These are phyloP conservation scores for Xerus inauris DNA, from an alignment of 2,113 vertebrate genomes.

Conservation along the genomic window DNA sequence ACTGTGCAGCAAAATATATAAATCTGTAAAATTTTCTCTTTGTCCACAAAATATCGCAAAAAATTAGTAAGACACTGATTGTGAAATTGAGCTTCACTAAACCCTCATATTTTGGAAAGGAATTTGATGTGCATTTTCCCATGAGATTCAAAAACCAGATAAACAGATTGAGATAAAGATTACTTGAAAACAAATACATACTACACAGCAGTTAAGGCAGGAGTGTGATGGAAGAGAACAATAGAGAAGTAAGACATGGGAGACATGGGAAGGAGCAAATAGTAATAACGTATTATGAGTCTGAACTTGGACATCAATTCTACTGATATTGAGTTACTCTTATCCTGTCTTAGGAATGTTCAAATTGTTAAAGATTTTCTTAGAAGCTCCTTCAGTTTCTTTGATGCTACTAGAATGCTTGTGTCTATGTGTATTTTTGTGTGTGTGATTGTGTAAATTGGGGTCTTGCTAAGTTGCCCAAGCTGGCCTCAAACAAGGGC, in stretches of 20 bases:
- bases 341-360: constrained; percentile 34
- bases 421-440: not conserved
- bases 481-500: not conserved
- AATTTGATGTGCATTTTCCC: constrained; percentile 73
- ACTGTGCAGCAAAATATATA: constrained; percentile 86
- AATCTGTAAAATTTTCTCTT: constrained; percentile 82
- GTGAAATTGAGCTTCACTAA: constrained; percentile 78
- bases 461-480: not conserved
- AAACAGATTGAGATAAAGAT: constrained; percentile 72
- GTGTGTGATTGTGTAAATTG: not conserved
- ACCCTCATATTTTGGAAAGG: constrained; percentile 74
- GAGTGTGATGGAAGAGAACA: constrained; percentile 73
- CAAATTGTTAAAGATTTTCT: not conserved
- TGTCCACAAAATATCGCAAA: constrained; percentile 84
- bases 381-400: not conserved
- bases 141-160: constrained; percentile 78
- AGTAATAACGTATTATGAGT: constrained; percentile 50
- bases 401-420: constrained; percentile 28
- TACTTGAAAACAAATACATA: constrained; percentile 60
- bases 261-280: not conserved
- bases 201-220: constrained; percentile 86
- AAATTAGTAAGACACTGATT: constrained; percentile 83
- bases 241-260: constrained; percentile 61
- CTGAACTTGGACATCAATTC: constrained; percentile 64
- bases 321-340: constrained; percentile 54